Percentiles rank a stretch among this genome's conserved stretches.
Evolutionary conservation across 30 jellyfish, hydroid and myxozoan species (phyloP).

Genomic region (Catostylus mosaicus): DNA sequence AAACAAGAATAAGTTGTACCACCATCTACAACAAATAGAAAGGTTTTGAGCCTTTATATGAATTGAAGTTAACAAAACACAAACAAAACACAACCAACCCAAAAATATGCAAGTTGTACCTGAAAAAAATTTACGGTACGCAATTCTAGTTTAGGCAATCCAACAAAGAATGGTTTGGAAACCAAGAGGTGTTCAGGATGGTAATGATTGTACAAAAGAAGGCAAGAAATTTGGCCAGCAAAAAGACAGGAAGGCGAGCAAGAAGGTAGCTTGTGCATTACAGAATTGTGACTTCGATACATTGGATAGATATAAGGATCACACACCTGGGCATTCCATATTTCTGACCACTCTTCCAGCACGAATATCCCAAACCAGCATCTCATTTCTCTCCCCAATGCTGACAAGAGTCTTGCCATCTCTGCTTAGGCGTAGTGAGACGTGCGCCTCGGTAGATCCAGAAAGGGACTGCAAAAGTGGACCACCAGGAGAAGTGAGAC

Average conservation of each 20-base stretch:
- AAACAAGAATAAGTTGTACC: slow-evolving; percentile 59
- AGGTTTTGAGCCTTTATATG: neutral
- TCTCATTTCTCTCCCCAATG: slow-evolving; percentile 51
- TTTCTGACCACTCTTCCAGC: slow-evolving; percentile 61
- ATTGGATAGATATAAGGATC: neutral
- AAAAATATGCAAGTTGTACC: too few relatives aligned
- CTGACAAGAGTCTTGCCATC: slow-evolving; percentile 61
- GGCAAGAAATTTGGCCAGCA: too few relatives aligned
- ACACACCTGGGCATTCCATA: slow-evolving; percentile 64
- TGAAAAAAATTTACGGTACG: too few relatives aligned
- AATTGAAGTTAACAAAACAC: too few relatives aligned
- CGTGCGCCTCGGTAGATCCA: slow-evolving; percentile 52
- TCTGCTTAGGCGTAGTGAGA: slow-evolving; percentile 41
- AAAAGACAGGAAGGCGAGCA: too few relatives aligned
- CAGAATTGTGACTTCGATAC: neutral
- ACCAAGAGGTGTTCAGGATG: too few relatives aligned
- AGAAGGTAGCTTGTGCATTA: too few relatives aligned
- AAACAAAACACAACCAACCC: too few relatives aligned
- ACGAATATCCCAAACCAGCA: slow-evolving; percentile 64
- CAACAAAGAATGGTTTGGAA: too few relatives aligned
- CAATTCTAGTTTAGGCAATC: too few relatives aligned
- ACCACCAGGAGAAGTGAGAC: slow-evolving; percentile 80
- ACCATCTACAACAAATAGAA: slow-evolving; percentile 24
- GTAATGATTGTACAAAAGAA: neutral
- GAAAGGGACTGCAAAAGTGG: slow-evolving; percentile 76